A percentile compares a stretch with the other conserved stretches of the same genome.
Evolutionary conservation across 1,140 invertebrate species (phyloP).

Genomic region (Euschistus heros): DNA sequence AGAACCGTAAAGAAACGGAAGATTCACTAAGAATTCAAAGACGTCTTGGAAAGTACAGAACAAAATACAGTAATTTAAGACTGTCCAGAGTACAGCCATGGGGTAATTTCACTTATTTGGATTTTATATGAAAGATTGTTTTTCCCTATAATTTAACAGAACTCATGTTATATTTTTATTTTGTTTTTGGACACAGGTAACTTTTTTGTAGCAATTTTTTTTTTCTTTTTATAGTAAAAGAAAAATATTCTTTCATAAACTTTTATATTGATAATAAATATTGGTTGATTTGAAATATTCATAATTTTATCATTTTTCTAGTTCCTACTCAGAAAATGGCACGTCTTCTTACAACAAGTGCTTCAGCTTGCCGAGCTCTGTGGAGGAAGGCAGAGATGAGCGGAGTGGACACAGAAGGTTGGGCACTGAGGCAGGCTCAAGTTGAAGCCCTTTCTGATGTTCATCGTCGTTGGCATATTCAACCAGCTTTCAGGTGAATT

Average conservation of each 20-base stretch:
- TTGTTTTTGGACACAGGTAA: no score
- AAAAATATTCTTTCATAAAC: background rate
- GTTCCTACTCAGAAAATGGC: slow-evolving; percentile 92
- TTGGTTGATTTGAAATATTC: background rate
- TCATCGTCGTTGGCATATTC: slow-evolving; percentile 85
- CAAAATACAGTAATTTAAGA: slow-evolving; percentile 64
- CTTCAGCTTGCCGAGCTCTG: slow-evolving; percentile 74
- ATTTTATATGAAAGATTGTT: background rate
- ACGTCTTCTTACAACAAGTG: slow-evolving; percentile 75
- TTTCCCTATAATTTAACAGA: background rate
- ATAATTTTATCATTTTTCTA: slow-evolving; percentile 38
- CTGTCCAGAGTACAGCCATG: slow-evolving; percentile 65
- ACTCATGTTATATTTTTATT: background rate
- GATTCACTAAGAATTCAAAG: slow-evolving; percentile 55
- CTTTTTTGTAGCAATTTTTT: background rate
- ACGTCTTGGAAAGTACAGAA: slow-evolving; percentile 63
- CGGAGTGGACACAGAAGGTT: slow-evolving; percentile 66
- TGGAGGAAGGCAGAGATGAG: slow-evolving; percentile 79
- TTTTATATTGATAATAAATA: background rate
- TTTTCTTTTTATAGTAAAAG: background rate
- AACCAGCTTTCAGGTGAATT: slow-evolving; percentile 57
- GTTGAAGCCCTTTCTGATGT: slow-evolving; percentile 68
- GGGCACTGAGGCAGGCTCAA: slow-evolving; percentile 71
- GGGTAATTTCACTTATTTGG: slow-evolving; percentile 45
- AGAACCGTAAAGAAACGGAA: slow-evolving; percentile 40